Evolutionary conservation across 2,888 invertebrate genomes (phyloP), one percentile per base, ranked within the genome.

Genomic region (Oligia strigilis): DNA sequence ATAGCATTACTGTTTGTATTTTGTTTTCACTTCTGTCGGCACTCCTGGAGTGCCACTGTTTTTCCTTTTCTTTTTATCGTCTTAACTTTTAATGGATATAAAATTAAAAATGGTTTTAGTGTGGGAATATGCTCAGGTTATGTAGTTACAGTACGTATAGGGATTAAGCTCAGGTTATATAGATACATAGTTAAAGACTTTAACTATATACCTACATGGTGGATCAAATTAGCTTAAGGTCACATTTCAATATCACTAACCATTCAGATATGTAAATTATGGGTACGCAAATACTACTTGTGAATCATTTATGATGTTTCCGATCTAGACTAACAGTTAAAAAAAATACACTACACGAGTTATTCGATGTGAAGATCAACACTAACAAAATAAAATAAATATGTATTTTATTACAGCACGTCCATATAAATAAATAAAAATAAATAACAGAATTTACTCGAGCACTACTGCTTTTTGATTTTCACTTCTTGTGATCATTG

Each of bases 401-500:
- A 52, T 40, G 40, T 40, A 40, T 52, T 46, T 62, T 79, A 71
- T 17, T 40, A n/a, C 23, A 23, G 17, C 70, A 65, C 49, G 40
- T 62, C 36, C n/a, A 72, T 67, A 36, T 36, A 36, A 36, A 36
- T 36, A 36, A 36, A 36, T 36, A 36, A 67, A 43, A 84, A 80
- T 72, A 67, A 67, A 80, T 74, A 84, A 75, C 19, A 60, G 43
- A 75, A 75, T 84, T 80, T 49, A 72, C 58, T 75, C 23, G 29
- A 62, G 67, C 62, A 70, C 40, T 71, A 60, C 43, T 71, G 70
- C 75, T 76, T 73, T 85, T 73, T 81, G 83, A 85, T 76, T 81
- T 81, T 85, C 40, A 71, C 75, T 58, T 73, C 67, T 64, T 80
- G 64, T 75, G 83, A 83, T 84, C 80, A 69, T 75, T 83, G 83